Evolutionary conservation across 2,888 invertebrate species (phyloP), one percentile per base, ranked within the genome.

Genomic region (Spatulosminthurus flaviceps): DNA sequence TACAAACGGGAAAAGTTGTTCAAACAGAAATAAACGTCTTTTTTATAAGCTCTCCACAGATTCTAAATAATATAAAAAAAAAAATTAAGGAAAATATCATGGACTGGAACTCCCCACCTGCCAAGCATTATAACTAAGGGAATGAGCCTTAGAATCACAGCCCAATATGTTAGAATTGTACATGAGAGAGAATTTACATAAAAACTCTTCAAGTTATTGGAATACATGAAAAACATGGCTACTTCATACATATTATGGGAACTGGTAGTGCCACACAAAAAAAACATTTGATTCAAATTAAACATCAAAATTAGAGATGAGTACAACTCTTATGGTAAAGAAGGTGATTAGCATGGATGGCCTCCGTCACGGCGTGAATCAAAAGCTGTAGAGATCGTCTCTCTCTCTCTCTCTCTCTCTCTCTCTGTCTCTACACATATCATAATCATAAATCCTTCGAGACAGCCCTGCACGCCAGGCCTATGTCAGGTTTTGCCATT

Each of bases 341-440:
- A 64, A 64, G 64, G 64, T 26, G 64, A 64, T 64, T 64, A 64
- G 64, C 64, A 64, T 64, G 51, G 51, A 51, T 22, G 64, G 64
- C 22, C 26, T 64, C 64, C 26, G 26, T 64, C 51, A 64, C 22
- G 64, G 64, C 64, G 64, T 64, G 64, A 64, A 64, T 64, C 64
- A 64, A 64, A 64, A 64, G 64, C 64, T 64, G 24, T 16, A 26
- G 24, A 64, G n/a, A n/a, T n/a, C n/a, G n/a, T n/a, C n/a, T n/a
- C n/a, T n/a, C n/a, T n/a, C n/a, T n/a, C n/a, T n/a, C n/a, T n/a
- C n/a, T n/a, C n/a, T n/a, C n/a, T n/a, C n/a, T n/a, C n/a, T n/a
- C n/a, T n/a, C n/a, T n/a, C n/a, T n/a, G 4, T 22, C 34, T 64
- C 22, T 64, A 51, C 16, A 51, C 16, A 16, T n/a, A 64, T 60